These are phyloP conservation scores for Peromyscus eremicus DNA, from an alignment of 2,797 vertebrate species.

Conservation along the genomic window DNA sequence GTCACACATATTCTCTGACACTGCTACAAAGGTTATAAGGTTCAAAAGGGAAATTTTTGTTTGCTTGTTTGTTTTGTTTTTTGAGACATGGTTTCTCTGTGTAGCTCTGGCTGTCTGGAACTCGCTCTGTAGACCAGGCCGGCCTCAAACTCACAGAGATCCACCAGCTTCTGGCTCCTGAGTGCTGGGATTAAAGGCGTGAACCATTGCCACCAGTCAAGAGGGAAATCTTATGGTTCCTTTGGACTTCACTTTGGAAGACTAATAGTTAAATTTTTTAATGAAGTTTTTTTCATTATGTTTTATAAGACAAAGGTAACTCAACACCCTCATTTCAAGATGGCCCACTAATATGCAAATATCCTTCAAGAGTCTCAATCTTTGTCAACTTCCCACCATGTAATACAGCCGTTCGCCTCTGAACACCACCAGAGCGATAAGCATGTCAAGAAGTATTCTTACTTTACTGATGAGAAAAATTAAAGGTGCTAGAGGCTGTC, in stretches of 20 bases:
- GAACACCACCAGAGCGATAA: not conserved
- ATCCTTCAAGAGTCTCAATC: not conserved
- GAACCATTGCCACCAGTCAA: no score
- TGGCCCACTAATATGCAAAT: not conserved
- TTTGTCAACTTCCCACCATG: not conserved
- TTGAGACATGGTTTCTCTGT: not conserved
- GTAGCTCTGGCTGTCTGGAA: not conserved
- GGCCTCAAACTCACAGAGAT: not conserved
- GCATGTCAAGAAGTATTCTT: not conserved
- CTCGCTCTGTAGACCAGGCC: not conserved
- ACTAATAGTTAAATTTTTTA: slow-evolving; percentile 10
- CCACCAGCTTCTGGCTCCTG: not conserved
- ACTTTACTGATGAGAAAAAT: not conserved
- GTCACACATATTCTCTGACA: not conserved
- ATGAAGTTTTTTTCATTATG: not conserved
- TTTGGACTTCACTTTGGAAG: slow-evolving; percentile 32
- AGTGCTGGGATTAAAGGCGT: not conserved
- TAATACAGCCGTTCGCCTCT: not conserved
- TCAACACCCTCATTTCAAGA: not conserved
- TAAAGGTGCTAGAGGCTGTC: not conserved
- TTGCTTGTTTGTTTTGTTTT: not conserved
- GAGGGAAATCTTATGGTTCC: not conserved
- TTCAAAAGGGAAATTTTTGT: not conserved
- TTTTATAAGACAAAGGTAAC: slow-evolving; percentile 46
- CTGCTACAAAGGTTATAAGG: not conserved